Conservation (phyloP, 2,888 invertebrate species). For the Sphaerolaimus hirsutus region DNA sequence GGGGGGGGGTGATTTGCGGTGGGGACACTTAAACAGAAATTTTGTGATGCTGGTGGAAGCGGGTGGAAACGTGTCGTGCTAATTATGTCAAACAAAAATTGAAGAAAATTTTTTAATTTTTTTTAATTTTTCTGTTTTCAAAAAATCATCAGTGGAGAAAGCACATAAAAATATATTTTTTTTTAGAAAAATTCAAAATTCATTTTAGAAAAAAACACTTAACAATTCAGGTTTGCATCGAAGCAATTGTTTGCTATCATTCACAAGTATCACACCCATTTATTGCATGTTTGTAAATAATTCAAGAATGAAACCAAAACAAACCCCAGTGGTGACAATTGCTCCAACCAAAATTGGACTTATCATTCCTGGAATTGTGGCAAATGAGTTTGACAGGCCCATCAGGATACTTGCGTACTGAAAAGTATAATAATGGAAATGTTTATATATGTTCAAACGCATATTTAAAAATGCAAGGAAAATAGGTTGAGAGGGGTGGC, state of each 20-base stretch:
- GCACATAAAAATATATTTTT: slow-evolving; percentile 1
- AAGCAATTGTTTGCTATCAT: no score
- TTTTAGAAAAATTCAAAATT: neutral
- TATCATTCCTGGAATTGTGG: slow-evolving; percentile 69
- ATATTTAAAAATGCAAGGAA: no score
- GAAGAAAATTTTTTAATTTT: neutral
- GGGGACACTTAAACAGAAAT: no score
- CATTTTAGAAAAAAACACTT: no score
- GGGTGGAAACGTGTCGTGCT: no score
- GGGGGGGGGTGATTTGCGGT: no score
- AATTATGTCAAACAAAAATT: no score
- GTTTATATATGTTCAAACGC: no score
- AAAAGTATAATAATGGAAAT: slow-evolving; percentile 4
- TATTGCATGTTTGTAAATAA: neutral
- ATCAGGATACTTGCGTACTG: slow-evolving; percentile 61
- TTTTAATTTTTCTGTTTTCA: neutral
- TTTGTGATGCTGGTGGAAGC: no score
- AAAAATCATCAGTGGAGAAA: neutral
- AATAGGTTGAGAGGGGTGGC: no score
- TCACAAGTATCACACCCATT: neutral
- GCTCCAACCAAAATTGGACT: slow-evolving; percentile 57
- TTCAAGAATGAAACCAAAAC: slow-evolving; percentile 4
- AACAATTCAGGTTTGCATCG: no score
- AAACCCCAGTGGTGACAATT: slow-evolving; percentile 48
- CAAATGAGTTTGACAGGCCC: slow-evolving; percentile 71